Evolutionary conservation across 2,113 vertebrate genomes (phyloP).

Genomic region (Osmerus mordax): DNA sequence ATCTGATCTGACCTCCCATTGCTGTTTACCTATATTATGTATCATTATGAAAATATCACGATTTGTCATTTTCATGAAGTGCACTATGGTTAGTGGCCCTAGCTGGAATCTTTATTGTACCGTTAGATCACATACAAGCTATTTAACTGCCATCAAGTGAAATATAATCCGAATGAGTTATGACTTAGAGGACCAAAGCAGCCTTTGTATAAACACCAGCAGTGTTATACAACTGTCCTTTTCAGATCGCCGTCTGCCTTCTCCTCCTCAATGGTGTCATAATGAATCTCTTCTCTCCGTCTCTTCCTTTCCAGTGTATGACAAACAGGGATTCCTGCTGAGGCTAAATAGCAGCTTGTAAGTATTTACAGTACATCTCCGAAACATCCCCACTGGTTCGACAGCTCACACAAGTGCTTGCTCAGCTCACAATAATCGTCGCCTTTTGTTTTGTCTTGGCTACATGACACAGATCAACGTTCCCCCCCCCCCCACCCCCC

Average conservation of each 20-base stretch:
- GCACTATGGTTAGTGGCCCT: too few relatives aligned
- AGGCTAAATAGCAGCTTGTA: slow-evolving; percentile 84
- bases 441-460: background rate
- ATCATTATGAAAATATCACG: background rate
- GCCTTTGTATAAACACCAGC: too few relatives aligned
- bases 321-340: slow-evolving; percentile 86
- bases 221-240: too few relatives aligned
- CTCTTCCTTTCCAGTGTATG: slow-evolving; percentile 73
- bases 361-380: slow-evolving; percentile 66
- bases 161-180: too few relatives aligned
- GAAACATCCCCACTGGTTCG: background rate
- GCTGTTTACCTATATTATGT: background rate
- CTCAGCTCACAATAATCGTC: background rate
- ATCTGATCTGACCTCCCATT: background rate
- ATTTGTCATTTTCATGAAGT: background rate
- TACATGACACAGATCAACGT: too few relatives aligned
- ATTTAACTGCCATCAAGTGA: too few relatives aligned
- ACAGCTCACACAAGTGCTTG: background rate
- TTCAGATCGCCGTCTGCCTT: too few relatives aligned
- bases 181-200: too few relatives aligned
- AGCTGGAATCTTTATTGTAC: too few relatives aligned
- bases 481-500: too few relatives aligned
- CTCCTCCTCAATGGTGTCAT: too few relatives aligned
- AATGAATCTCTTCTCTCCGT: background rate
- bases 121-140: too few relatives aligned